These are phyloP conservation scores for Rhynchonema sp. DNA, from an alignment of 2,888 invertebrate genomes.

Conservation along the genomic window DNA sequence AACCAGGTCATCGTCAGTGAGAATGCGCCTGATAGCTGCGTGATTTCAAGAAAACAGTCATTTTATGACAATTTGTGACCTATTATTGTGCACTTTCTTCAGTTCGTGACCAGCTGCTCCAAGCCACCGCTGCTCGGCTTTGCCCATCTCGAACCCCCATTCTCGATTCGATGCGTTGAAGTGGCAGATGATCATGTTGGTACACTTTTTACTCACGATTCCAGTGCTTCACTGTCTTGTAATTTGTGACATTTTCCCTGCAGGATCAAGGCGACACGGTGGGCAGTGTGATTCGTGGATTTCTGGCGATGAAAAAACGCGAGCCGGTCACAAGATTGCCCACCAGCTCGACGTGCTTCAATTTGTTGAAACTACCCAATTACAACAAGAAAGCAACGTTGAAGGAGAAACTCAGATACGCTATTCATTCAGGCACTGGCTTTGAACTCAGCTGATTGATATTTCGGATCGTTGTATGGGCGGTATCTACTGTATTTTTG, in stretches of 20 bases:
- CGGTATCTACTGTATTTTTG: not conserved
- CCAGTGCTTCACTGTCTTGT: no score
- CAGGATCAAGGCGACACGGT: slow-evolving; percentile 38
- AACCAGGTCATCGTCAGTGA: no score
- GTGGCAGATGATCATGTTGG: slow-evolving; percentile 66
- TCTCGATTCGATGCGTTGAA: slow-evolving; percentile 95
- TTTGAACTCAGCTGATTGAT: slow-evolving; percentile 52
- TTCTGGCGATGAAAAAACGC: slow-evolving; percentile 84
- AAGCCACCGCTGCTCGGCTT: slow-evolving; percentile 89
- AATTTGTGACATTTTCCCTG: not conserved
- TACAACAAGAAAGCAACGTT: slow-evolving; percentile 87
- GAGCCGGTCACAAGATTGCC: slow-evolving; percentile 70
- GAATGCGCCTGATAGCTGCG: no score
- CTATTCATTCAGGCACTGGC: slow-evolving; percentile 89
- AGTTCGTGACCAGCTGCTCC: slow-evolving; percentile 56
- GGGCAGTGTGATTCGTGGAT: slow-evolving; percentile 89
- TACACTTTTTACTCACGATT: not conserved
- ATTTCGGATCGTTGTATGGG: not conserved
- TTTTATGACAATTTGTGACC: no score
- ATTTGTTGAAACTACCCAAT: slow-evolving; percentile 87
- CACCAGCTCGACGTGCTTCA: slow-evolving; percentile 98
- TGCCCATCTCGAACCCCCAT: slow-evolving; percentile 84
- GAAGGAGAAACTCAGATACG: slow-evolving; percentile 84
- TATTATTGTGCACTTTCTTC: slow-evolving; percentile 7
- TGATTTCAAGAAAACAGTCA: no score